Percentiles rank a stretch among this genome's conserved stretches.
Evolutionary conservation across 2,888 invertebrate genomes (phyloP).

Genomic region (Lasioglossum vierecki): DNA sequence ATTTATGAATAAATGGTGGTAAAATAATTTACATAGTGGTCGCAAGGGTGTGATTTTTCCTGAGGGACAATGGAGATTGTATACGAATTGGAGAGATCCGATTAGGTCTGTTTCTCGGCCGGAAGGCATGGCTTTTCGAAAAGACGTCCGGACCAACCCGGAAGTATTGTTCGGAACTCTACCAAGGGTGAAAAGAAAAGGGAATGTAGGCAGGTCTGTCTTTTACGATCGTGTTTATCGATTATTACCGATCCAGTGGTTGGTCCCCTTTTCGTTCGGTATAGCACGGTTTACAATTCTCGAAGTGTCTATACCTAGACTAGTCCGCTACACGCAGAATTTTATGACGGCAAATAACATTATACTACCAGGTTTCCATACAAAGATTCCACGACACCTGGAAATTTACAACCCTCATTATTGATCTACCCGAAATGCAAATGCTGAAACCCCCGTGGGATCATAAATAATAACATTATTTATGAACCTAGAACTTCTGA

Average conservation of each 20-base stretch:
- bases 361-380: not conserved
- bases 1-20: not conserved
- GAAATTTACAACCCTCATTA: constrained; percentile 13
- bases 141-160: constrained; percentile 45
- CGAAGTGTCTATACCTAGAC: constrained; percentile 10
- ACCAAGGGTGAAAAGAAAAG: constrained; percentile 30
- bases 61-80: not conserved
- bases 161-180: constrained; percentile 51
- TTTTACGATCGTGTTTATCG: constrained; percentile 77
- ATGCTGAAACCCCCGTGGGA: not conserved
- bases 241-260: constrained; percentile 80
- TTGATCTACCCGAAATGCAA: not conserved
- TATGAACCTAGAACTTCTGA: not conserved
- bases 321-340: constrained; percentile 56
- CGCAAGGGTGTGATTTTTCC: not conserved
- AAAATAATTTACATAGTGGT: not conserved
- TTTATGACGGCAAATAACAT: constrained; percentile 67
- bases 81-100: not conserved
- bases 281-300: constrained; percentile 54
- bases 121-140: constrained; percentile 29
- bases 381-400: constrained; percentile 20
- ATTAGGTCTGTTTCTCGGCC: constrained; percentile 22
- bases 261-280: constrained; percentile 75
- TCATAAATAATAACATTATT: not conserved
- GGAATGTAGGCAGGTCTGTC: constrained; percentile 27